Evolutionary conservation across 2,888 invertebrate species (phyloP).

Genomic region (Strigamia crassipes): DNA sequence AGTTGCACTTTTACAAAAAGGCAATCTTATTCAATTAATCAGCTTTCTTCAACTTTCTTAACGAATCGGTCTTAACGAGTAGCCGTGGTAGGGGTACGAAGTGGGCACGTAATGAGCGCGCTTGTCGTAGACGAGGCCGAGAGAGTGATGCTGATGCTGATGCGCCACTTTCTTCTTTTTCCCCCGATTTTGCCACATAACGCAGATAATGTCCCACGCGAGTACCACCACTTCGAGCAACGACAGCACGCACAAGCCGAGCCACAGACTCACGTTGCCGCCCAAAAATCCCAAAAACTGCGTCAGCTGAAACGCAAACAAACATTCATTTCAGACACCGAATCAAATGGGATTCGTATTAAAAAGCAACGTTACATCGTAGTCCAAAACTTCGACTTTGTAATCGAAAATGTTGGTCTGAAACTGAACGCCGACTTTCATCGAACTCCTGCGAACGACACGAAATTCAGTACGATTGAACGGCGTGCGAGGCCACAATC

Average conservation of each 20-base stretch:
- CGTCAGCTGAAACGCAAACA: neutral
- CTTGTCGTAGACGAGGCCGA: no score
- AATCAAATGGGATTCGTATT: neutral
- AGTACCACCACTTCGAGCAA: neutral
- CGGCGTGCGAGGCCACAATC: no score
- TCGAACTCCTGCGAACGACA: neutral
- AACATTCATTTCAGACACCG: neutral
- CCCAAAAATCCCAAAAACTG: constrained; percentile 25
- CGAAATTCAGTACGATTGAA: no score
- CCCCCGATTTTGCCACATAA: no score
- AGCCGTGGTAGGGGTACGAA: no score
- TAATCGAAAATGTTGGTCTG: neutral
- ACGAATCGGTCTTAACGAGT: no score
- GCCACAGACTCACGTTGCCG: constrained; percentile 27
- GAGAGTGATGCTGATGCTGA: no score
- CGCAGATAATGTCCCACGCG: neutral
- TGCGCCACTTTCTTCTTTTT: no score
- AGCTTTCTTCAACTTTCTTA: no score
- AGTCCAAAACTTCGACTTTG: neutral
- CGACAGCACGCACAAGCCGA: constrained; percentile 25
- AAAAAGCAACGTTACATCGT: neutral
- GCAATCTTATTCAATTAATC: no score
- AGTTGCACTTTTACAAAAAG: no score
- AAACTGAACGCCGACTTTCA: neutral
- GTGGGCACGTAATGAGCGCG: no score